Percentiles rank a stretch among this genome's conserved stretches.
These are phyloP conservation scores for Callosobruchus maculatus DNA, from an alignment of 2,888 invertebrate genomes.

Conservation along the genomic window DNA sequence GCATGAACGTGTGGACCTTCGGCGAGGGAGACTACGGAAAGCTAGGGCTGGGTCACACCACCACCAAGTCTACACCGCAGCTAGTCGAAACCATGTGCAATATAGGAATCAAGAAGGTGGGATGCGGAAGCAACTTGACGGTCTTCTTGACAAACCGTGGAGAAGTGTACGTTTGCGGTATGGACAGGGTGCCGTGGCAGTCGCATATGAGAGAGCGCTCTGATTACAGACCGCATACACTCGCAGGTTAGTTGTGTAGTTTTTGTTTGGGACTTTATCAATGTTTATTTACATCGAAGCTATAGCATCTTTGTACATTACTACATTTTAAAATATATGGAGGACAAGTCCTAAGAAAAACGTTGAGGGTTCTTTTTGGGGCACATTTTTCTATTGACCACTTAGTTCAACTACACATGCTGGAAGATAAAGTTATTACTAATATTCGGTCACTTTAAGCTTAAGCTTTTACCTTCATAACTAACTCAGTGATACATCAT, in stretches of 20 bases:
- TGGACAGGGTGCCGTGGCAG: conserved; percentile 59
- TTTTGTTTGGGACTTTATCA: too few relatives aligned
- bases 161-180: conserved; percentile 58
- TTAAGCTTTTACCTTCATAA: too few relatives aligned
- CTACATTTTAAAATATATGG: too few relatives aligned
- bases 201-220: conserved; percentile 50
- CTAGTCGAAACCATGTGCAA: conserved; percentile 55
- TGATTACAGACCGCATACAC: conserved; percentile 52
- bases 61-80: conserved; percentile 51
- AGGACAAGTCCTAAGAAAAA: too few relatives aligned
- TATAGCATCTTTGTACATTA: too few relatives aligned
- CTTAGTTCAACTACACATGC: too few relatives aligned
- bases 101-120: conserved; percentile 53
- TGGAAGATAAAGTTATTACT: too few relatives aligned
- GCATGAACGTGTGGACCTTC: conserved; percentile 59
- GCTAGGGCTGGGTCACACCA: conserved; percentile 50
- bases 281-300: too few relatives aligned
- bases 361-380: too few relatives aligned
- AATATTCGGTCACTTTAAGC: too few relatives aligned
- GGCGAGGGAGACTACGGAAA: conserved; percentile 66
- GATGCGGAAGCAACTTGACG: neutral
- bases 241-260: neutral
- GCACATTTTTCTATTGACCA: too few relatives aligned
- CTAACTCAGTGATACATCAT: too few relatives aligned
- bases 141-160: conserved; percentile 60